phyloP scores from a whole-genome alignment of 1,140 invertebrate genomes.

The Diabrotica virgifera region DNA sequence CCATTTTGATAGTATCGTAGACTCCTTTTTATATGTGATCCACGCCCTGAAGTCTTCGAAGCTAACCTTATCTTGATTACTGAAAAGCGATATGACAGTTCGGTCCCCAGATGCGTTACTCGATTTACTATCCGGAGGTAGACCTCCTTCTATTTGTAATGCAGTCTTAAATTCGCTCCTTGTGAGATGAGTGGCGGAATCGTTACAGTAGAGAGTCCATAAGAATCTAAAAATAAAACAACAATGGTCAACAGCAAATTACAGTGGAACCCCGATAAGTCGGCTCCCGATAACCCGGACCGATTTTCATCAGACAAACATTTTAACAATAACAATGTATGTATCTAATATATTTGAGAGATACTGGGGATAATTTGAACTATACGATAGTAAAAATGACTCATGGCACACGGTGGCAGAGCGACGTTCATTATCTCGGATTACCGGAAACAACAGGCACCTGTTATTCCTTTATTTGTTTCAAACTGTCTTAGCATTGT shows the following conservation, averaged over 20 bases:
- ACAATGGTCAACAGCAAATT: not conserved
- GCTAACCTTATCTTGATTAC: slow-evolving; percentile 57
- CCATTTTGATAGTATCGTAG: slow-evolving; percentile 80
- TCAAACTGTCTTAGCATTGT: too few relatives aligned
- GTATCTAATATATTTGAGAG: too few relatives aligned
- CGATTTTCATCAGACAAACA: too few relatives aligned
- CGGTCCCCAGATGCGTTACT: slow-evolving; percentile 44
- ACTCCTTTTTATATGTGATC: slow-evolving; percentile 68
- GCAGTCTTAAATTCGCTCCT: slow-evolving; percentile 72
- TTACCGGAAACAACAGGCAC: too few relatives aligned
- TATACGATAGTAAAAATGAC: too few relatives aligned
- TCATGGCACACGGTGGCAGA: too few relatives aligned
- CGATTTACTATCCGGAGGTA: slow-evolving; percentile 33
- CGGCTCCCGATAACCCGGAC: too few relatives aligned
- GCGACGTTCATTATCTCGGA: too few relatives aligned
- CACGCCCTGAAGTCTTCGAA: slow-evolving; percentile 74
- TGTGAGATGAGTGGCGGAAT: slow-evolving; percentile 69
- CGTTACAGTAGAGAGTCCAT: slow-evolving; percentile 82
- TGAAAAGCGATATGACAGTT: slow-evolving; percentile 53
- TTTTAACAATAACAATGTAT: too few relatives aligned
- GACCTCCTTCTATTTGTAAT: slow-evolving; percentile 57
- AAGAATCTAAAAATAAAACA: slow-evolving; percentile 60
- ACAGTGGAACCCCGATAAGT: too few relatives aligned
- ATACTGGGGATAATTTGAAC: too few relatives aligned
- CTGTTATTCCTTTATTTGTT: too few relatives aligned